Evolutionary conservation across 2,113 vertebrate species (phyloP).

Genomic region (Pongo abelii): DNA sequence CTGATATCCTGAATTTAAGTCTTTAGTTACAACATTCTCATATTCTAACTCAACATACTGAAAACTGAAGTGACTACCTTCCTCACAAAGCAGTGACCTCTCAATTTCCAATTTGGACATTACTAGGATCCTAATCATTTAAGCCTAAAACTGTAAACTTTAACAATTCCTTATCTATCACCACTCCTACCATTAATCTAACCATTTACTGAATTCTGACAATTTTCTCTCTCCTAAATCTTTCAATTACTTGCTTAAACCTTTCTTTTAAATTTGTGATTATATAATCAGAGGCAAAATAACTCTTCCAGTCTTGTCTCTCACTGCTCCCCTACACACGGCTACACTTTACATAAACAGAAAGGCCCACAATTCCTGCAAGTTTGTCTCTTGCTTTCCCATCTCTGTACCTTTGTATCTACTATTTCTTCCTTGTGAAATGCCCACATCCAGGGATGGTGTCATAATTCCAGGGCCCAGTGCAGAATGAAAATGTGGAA

Average conservation of each 20-base stretch:
- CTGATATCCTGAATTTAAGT: neutral
- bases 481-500: neutral
- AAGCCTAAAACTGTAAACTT: neutral
- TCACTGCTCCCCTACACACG: neutral
- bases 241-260: conserved; percentile 1
- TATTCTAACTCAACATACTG: neutral
- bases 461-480: neutral
- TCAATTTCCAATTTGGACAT: neutral
- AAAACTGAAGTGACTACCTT: neutral
- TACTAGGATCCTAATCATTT: neutral
- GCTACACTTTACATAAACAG: neutral
- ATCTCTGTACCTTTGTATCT: neutral
- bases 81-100: neutral
- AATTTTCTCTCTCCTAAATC: neutral
- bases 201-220: neutral
- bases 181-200: neutral
- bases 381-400: neutral
- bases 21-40: neutral
- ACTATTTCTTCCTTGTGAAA: neutral
- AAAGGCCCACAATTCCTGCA: neutral
- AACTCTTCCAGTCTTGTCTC: neutral
- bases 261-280: neutral
- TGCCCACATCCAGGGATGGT: neutral
- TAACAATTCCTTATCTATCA: neutral
- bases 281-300: neutral